Conservation (phyloP, 2,113 vertebrate species). For the Mus spicilegus region DNA sequence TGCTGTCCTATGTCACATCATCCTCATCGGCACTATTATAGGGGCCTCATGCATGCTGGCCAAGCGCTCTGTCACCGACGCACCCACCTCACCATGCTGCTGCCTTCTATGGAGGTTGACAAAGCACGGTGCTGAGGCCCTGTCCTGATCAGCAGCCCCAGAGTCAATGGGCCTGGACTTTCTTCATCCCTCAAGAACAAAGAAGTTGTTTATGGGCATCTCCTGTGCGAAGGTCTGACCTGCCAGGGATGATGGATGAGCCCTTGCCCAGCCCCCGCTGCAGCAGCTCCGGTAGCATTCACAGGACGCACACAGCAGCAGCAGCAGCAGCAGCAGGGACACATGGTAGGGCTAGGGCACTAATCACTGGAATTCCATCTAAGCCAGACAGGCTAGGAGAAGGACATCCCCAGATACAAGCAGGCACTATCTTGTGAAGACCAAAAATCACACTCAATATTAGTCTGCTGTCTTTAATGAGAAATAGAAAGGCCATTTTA, state of each 20-base stretch:
- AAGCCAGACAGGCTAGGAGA: fast-evolving
- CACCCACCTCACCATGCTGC: not conserved
- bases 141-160: not conserved
- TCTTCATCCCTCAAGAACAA: not conserved
- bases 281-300: fast-evolving
- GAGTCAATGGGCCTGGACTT: not conserved
- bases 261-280: not conserved
- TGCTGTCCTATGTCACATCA: no score
- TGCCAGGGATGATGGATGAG: not conserved
- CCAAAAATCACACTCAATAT: not conserved
- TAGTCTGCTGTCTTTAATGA: not conserved
- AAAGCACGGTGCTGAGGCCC: not conserved
- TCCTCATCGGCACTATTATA: not conserved
- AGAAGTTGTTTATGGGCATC: not conserved
- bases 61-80: not conserved
- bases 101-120: fast-evolving
- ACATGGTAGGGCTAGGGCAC: fast-evolving
- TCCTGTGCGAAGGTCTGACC: not conserved
- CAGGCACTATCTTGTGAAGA: not conserved
- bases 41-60: not conserved
- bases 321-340: not conserved
- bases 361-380: fast-evolving
- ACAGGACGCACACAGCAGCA: fast-evolving
- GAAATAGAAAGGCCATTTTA: not conserved
- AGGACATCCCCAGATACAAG: fast-evolving